phyloP scores from a whole-genome alignment of 2,797 vertebrate genomes.

The Chiloscyllium punctatum region DNA sequence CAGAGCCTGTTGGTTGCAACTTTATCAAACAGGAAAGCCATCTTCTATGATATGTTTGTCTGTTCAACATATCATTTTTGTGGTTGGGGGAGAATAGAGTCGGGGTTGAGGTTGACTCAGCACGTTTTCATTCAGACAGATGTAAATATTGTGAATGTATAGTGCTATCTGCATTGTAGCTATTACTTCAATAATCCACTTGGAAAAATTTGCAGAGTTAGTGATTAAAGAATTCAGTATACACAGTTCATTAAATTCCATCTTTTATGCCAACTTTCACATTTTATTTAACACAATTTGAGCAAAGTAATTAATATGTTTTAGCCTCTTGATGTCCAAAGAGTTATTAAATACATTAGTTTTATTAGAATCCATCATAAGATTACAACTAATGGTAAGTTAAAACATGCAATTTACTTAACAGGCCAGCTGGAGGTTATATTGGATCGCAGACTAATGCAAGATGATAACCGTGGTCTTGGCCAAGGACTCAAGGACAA shows the following conservation, averaged over 20 bases:
- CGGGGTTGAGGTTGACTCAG: not conserved
- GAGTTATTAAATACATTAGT: not conserved
- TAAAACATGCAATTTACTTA: constrained; percentile 11
- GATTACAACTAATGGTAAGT: not conserved
- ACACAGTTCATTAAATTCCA: not conserved
- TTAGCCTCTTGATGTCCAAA: not conserved
- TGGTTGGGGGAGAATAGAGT: too few species aligned
- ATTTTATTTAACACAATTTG: not conserved
- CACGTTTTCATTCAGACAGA: not conserved
- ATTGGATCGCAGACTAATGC: constrained; percentile 84
- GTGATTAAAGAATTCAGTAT: not conserved
- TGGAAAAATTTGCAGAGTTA: not conserved
- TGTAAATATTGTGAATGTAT: not conserved
- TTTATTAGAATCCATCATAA: not conserved
- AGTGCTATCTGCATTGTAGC: too few species aligned
- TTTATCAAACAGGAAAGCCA: not conserved
- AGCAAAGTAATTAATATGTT: not conserved
- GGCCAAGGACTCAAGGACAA: constrained; percentile 87
- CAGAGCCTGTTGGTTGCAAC: not conserved
- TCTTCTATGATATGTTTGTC: not conserved
- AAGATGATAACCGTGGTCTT: constrained; percentile 88
- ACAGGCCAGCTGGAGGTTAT: constrained; percentile 84
- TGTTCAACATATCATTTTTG: not conserved
- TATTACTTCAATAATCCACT: not conserved
- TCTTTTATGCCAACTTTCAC: too few species aligned